Evolutionary conservation across 2,888 invertebrate genomes (phyloP).

Genomic region (Monoplex corrugatus): DNA sequence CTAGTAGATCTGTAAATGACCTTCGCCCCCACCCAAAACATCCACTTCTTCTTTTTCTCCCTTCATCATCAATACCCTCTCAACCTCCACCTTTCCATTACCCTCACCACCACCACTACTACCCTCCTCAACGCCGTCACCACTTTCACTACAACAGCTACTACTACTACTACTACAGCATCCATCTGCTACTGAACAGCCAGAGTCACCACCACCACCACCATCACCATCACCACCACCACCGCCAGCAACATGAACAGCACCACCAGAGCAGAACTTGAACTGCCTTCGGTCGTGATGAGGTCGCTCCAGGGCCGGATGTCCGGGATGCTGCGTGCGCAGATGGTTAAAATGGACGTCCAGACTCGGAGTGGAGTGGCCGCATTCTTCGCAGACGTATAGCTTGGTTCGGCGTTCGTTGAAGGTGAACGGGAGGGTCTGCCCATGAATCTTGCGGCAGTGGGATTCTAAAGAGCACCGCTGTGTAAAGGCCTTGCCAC

Average conservation of each 20-base stretch:
- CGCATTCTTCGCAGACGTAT: slow-evolving; percentile 99
- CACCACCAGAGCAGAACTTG: slow-evolving; percentile 69
- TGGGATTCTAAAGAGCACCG: slow-evolving; percentile 99
- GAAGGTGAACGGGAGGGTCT: slow-evolving; percentile 97
- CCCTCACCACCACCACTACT: background rate
- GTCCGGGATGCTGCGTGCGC: slow-evolving; percentile 86
- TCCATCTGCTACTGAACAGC: background rate
- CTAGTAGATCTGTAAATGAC: background rate
- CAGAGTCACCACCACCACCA: background rate
- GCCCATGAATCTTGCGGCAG: slow-evolving; percentile 98
- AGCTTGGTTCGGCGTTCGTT: slow-evolving; percentile 99
- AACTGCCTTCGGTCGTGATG: slow-evolving; percentile 99
- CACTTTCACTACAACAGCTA: background rate
- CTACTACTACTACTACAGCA: background rate
- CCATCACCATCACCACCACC: background rate
- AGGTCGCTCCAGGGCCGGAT: slow-evolving; percentile 92
- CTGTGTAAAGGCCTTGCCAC: slow-evolving; percentile 99
- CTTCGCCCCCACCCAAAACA: background rate
- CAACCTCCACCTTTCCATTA: background rate
- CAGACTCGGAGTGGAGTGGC: slow-evolving; percentile 97
- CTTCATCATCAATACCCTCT: background rate
- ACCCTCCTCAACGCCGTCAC: background rate
- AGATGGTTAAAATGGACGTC: slow-evolving; percentile 97
- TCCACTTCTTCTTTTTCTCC: background rate
- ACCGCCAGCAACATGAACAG: background rate